Evolutionary conservation across 2,888 invertebrate genomes (phyloP), one percentile per base, ranked within the genome.

Genomic region (Panorpa germanica): DNA sequence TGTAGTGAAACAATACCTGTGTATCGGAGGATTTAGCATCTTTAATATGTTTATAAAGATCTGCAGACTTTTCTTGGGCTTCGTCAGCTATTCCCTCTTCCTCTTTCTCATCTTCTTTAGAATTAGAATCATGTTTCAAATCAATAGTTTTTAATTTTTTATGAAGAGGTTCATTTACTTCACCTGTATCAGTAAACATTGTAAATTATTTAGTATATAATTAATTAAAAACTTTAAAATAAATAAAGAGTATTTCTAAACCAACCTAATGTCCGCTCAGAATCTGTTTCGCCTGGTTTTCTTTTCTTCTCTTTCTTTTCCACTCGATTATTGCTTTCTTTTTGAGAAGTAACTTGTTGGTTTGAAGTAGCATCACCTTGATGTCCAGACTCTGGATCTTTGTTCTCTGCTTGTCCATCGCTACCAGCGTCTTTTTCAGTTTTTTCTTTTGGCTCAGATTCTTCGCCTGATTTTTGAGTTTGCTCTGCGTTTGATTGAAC

Each of bases 41-140:
- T 43, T 76, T 74, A 3, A 90, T 74, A 47, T 90, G 88, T 46
- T 88, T 78, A 52, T 75, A 86, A 36, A 77, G 65, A 34, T 80
- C 75, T 3, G 53, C 63, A n/a, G n/a, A 48, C 13, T 50, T 43
- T 4, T 61, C 54, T 16, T 56, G 52, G 1, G 59, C 53, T 1
- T 57, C 52, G 8, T 56, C 45, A 22, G 44, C 35, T 12, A 62
- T 53, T 11, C 65, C 55, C 8, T 66, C 62, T 8, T 51, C 44
- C 3, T 52, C 48, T 6, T 45, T 38, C 6, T 51, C 45, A 10
- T 59, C 41, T 33, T 63, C 52, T 26, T 52, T 48, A 4, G 55
- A 42, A 25, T 51, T 48, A 10, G 45, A 42, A 10, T 43, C 43
- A 18, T 48, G 41, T 22, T 58, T 50, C 10, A 52, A 44, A 27